These are phyloP conservation scores for Lepeophtheirus salmonis DNA, from an alignment of 1,140 invertebrate species.

Conservation along the genomic window DNA sequence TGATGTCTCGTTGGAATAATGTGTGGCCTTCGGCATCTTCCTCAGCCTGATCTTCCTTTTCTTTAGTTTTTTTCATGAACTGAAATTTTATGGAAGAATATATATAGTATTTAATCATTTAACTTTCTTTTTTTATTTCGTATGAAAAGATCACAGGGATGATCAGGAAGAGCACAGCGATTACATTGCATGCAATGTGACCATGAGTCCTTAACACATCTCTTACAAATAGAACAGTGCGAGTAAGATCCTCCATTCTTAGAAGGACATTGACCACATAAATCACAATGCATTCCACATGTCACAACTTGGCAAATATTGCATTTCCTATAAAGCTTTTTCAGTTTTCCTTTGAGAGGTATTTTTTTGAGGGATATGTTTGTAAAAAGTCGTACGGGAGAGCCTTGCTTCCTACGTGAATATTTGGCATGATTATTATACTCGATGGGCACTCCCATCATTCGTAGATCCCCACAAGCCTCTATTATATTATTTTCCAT, in stretches of 20 bases:
- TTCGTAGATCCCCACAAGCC: not conserved
- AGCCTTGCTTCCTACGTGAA: not conserved
- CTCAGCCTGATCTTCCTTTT: constrained; percentile 50
- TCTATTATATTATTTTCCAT: not conserved
- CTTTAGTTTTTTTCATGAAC: constrained; percentile 77
- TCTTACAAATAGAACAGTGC: not conserved
- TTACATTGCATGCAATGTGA: not conserved
- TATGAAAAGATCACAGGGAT: not conserved
- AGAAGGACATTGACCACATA: not conserved
- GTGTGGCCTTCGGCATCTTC: constrained; percentile 47
- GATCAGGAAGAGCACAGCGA: not conserved
- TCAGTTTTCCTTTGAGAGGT: not conserved
- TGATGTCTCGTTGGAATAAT: constrained; percentile 43
- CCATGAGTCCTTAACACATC: not conserved
- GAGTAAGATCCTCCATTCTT: not conserved
- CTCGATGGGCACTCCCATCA: not conserved
- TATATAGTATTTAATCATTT: not conserved
- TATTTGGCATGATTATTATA: not conserved
- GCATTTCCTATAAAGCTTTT: not conserved
- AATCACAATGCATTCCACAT: not conserved
- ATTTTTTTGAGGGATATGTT: not conserved
- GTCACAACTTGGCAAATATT: not conserved
- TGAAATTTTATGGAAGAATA: constrained; percentile 25
- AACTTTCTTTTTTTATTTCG: not conserved
- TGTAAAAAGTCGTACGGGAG: not conserved